phyloP scores from a whole-genome alignment of 1,140 invertebrate genomes.

The Lamellibrachia luymesi region DNA sequence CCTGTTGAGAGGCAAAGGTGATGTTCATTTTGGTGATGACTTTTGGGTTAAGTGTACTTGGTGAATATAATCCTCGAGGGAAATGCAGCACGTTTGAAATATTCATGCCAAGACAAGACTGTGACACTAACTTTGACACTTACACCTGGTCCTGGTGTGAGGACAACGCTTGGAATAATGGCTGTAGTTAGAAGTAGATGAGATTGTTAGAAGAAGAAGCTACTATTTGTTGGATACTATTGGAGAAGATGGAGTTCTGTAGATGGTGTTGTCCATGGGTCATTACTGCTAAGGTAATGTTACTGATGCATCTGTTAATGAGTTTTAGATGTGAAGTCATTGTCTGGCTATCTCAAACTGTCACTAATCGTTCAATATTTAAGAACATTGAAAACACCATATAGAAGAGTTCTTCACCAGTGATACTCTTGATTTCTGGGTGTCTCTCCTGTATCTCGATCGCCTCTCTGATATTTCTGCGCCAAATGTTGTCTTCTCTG shows the following conservation, averaged over 20 bases:
- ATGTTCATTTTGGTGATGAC: background rate
- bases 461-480: too few species aligned
- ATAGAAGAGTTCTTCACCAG: too few species aligned
- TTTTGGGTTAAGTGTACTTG: conserved; percentile 7
- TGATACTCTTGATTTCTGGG: too few species aligned
- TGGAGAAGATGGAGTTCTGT: background rate
- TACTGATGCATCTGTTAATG: background rate
- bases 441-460: too few species aligned
- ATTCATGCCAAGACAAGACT: background rate
- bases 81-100: background rate
- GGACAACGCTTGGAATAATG: background rate
- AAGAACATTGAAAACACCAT: too few species aligned
- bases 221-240: background rate
- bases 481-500: too few species aligned
- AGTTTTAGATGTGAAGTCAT: background rate
- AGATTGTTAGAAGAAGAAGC: background rate
- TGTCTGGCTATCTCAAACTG: background rate
- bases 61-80: background rate
- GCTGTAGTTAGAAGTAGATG: background rate
- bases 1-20: background rate
- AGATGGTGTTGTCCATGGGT: background rate
- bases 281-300: background rate
- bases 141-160: background rate
- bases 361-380: background rate
- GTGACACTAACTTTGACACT: background rate